phyloP scores from a whole-genome alignment of 2,113 vertebrate species.

The Lucifuga dentata region DNA sequence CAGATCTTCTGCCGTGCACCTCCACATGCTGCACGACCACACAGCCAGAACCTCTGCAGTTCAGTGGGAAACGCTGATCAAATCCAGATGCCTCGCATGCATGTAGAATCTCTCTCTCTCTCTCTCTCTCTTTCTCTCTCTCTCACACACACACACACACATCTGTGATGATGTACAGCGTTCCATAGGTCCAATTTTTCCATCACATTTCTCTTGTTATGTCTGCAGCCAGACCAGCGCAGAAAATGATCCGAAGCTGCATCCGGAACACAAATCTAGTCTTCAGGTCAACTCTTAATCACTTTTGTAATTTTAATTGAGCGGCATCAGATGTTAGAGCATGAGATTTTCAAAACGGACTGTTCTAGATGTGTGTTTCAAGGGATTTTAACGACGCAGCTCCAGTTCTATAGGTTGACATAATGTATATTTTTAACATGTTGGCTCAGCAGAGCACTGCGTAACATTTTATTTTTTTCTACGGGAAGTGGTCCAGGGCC shows the following conservation, averaged over 20 bases:
- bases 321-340: too few species aligned
- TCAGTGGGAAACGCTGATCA: slow-evolving; percentile 70
- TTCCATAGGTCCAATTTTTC: slow-evolving; percentile 61
- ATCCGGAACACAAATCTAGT: too few species aligned
- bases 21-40: slow-evolving; percentile 66
- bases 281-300: too few species aligned
- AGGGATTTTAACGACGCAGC: too few species aligned
- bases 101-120: too few species aligned
- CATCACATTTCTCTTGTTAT: slow-evolving; percentile 50
- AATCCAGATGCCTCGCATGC: slow-evolving; percentile 75
- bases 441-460: too few species aligned
- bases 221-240: slow-evolving; percentile 4
- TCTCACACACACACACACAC: slow-evolving; percentile 45
- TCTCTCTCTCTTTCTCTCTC: slow-evolving; percentile 34
- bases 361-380: too few species aligned
- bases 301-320: too few species aligned
- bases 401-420: too few species aligned
- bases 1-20: slow-evolving; percentile 34
- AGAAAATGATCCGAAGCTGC: slow-evolving; percentile 14
- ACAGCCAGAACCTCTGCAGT: slow-evolving; percentile 58
- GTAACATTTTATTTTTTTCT: not conserved
- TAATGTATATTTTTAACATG: not conserved
- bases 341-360: too few species aligned
- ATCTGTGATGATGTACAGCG: slow-evolving; percentile 47
- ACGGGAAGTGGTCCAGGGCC: slow-evolving; percentile 34